Conservation (phyloP, 53 echinoderm and acorn worm species). For the Echinometra lucunter region DNA sequence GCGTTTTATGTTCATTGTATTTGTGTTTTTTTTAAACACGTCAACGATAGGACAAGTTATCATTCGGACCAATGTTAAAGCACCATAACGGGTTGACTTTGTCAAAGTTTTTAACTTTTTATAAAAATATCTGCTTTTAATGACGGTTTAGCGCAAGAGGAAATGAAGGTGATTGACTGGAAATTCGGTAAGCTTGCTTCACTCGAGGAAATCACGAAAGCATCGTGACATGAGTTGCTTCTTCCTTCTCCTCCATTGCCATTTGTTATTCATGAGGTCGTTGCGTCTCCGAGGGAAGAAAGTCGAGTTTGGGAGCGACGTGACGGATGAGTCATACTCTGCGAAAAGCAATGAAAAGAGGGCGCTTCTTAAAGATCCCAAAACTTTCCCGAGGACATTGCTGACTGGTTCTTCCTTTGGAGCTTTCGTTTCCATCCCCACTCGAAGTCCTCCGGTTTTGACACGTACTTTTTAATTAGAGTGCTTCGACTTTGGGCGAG, state of each 20-base stretch:
- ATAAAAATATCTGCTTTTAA: neutral
- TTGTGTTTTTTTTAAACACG: no score
- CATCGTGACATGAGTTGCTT: constrained; percentile 51
- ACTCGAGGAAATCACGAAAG: constrained; percentile 57
- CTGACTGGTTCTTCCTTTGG: neutral
- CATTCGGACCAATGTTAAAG: neutral
- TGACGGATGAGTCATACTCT: constrained; percentile 52
- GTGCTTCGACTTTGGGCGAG: constrained; percentile 8
- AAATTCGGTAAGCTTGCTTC: constrained; percentile 32
- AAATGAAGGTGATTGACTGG: constrained; percentile 49
- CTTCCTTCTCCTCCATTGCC: constrained; percentile 20
- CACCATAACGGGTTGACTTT: neutral
- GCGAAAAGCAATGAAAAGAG: constrained; percentile 40
- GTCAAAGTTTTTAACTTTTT: neutral
- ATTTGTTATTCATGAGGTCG: constrained; percentile 63
- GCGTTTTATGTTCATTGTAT: no score
- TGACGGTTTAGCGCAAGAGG: constrained; percentile 22
- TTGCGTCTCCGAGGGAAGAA: constrained; percentile 41
- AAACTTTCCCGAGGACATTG: constrained; percentile 49
- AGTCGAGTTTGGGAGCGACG: constrained; percentile 50
- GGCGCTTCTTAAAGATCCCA: constrained; percentile 56
- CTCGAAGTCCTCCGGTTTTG: constrained; percentile 33
- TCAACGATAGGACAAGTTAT: neutral
- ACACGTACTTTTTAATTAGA: constrained; percentile 37
- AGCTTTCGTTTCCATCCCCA: constrained; percentile 3